Conservation (phyloP, 1,140 invertebrate species). For the Pseudomyrmex cubaensis region DNA sequence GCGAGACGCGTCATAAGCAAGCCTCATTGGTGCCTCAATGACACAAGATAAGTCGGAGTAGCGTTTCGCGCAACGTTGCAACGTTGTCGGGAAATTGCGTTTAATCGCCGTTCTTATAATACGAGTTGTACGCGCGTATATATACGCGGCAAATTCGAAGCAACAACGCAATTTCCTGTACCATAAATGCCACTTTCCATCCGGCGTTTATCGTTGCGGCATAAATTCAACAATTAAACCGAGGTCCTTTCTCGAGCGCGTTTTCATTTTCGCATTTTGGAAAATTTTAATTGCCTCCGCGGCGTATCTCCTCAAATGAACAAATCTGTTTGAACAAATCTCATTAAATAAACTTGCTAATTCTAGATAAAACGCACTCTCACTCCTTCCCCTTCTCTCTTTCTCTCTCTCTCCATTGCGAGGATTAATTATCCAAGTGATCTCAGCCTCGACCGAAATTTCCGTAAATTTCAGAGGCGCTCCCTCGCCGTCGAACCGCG, state of each 20-base stretch:
- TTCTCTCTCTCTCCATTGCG: background rate
- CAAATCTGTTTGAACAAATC: too few species aligned
- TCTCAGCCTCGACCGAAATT: constrained; percentile 3
- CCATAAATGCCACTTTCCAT: background rate
- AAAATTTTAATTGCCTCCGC: background rate
- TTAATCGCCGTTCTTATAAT: constrained; percentile 34
- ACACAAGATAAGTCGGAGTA: constrained; percentile 25
- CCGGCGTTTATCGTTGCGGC: background rate
- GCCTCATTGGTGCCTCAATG: constrained; percentile 39
- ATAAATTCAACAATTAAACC: constrained; percentile 19
- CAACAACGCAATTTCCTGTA: background rate
- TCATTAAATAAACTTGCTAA: background rate
- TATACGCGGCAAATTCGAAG: constrained; percentile 20
- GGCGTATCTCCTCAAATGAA: background rate
- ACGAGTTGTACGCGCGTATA: background rate
- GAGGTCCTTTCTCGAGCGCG: too few species aligned
- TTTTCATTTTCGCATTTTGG: background rate
- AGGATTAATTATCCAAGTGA: constrained; percentile 11
- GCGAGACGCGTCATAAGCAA: constrained; percentile 43
- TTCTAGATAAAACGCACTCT: background rate
- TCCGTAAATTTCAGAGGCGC: constrained; percentile 23
- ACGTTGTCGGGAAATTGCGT: background rate
- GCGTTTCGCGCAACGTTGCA: background rate
- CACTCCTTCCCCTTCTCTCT: background rate
- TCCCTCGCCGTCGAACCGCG: constrained; percentile 19